Base-by-base conservation (phyloP, 1,140 invertebrate genomes). In the Agrypnia vestita region DNA sequence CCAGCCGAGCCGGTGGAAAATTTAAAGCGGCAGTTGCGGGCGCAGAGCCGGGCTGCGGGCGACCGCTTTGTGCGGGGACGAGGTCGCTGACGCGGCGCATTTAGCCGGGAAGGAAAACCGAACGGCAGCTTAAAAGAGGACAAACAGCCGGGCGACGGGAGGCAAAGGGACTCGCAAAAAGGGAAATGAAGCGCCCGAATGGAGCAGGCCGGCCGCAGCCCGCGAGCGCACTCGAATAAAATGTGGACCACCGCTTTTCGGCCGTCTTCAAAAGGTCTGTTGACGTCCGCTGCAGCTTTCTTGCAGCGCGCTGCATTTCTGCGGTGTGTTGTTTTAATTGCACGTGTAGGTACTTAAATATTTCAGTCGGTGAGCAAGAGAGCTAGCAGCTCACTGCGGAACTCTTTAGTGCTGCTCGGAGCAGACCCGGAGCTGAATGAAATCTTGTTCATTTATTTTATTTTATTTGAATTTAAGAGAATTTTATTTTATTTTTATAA, bases 161-260 rank as follows among this genome's bases (percentile, higher is more conserved):
- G 17, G 67, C 10, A 71, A 53, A 47, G 44, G 49, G 64, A 71
- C 64, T 71, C 12, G 64, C 21, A 19, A 71, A 62, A 49, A 71
- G 67, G 47, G 51, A 67, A 64, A 71, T 71, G 51, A 71, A 71
- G 19, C 67, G 67, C 19, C 47, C 46, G 13, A 25, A 51, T 35
- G 67, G 21, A 71, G 49, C 35, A 46, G 19, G 46, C 49, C 19
- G 67, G 51, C 49, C 67, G 67, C 17, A 51, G 67, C 67, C 67
- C 67, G 67, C 47, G 67, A 71, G 67, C 67, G 49, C 49, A 71
- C 49, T 71, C 49, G 67, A 71, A 71, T 71, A 51, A 71, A 71
- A 71, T 71, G 46, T 47, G 15, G 49, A 53, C 35, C 46, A 71
- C 25, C 9, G 47, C 67, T 71, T 51, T 19, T 71, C 46, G 17